Base-by-base conservation (phyloP, 2,888 invertebrate genomes). In the Volucella inanis region DNA sequence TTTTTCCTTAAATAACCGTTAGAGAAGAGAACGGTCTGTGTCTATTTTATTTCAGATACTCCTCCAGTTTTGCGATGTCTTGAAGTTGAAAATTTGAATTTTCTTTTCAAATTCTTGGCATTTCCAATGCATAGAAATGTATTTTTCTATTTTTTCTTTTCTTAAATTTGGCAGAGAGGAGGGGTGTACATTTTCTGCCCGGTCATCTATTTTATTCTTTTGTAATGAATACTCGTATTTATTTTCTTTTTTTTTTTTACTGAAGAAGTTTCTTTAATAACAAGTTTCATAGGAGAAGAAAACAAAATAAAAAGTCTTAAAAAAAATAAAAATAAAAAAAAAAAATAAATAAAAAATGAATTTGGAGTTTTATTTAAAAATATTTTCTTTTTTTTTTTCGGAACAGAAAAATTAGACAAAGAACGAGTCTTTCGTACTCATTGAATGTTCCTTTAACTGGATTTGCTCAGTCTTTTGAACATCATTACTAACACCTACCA, bases 211-310 rank as follows among this genome's bases (percentile, higher is more conserved):
- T 84, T 80, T 83, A 76, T 81, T 72, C 72, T 59, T 74, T 70
- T 76, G 77, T 72, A 75, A 81, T 55, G 76, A 85, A 85, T 85
- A 31, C 31, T 31, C 31, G 31, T 31, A 85, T 85, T 85, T 85
- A 85, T 85, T 85, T 81, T 77, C 76, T 6, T 31, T 31, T 77
- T 81, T 75, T 80, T 84, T 78, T 85, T 77, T 80, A 85, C 72
- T 77, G 76, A 80, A 77, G 76, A 81, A 81, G 76, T 81, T 81
- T 81, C 81, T 77, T 67, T 81, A 57, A 68, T 52, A 81, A 76
- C 77, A 81, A 76, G 81, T 72, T 85, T 81, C 71, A 81, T 81
- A 80, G 70, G 71, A 68, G 76, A 85, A 61, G 72, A 85, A 81
- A 84, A 85, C 76, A 81, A 81, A 76, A 79, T 72, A 50, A 72